A percentile compares a stretch with the other conserved stretches of the same genome.
Evolutionary conservation across 2,797 vertebrate species (phyloP).

Genomic region (Phataginus tetradactyla): DNA sequence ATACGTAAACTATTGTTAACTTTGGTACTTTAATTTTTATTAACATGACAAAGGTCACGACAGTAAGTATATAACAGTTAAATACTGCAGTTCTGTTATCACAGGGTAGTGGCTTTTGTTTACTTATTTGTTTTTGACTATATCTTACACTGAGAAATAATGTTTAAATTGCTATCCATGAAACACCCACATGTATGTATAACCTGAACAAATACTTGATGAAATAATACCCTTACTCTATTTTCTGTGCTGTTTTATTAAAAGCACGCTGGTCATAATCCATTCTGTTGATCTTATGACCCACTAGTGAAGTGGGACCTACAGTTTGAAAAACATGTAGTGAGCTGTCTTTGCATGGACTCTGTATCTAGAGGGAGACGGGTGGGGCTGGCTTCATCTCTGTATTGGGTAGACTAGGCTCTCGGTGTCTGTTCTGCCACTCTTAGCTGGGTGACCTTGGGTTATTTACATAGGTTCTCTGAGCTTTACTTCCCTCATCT

Average conservation of each 20-base stretch:
- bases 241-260: background rate
- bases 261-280: background rate
- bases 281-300: background rate
- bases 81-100: background rate
- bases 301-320: background rate
- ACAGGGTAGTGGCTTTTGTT: background rate
- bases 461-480: background rate
- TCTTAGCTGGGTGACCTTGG: background rate
- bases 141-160: background rate
- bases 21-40: conserved; percentile 12
- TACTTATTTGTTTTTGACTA: background rate
- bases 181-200: background rate
- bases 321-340: background rate
- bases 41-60: background rate
- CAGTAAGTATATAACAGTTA: background rate
- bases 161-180: background rate
- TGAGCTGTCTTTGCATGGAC: background rate
- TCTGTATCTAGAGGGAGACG: background rate
- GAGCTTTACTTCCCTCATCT: background rate
- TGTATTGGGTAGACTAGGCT: background rate
- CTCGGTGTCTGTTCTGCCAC: background rate
- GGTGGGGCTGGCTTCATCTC: background rate
- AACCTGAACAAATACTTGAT: background rate
- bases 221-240: background rate
- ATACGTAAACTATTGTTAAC: background rate